These are phyloP conservation scores for Steinernema hermaphroditum DNA, from an alignment of 2,888 invertebrate genomes.

Conservation along the genomic window DNA sequence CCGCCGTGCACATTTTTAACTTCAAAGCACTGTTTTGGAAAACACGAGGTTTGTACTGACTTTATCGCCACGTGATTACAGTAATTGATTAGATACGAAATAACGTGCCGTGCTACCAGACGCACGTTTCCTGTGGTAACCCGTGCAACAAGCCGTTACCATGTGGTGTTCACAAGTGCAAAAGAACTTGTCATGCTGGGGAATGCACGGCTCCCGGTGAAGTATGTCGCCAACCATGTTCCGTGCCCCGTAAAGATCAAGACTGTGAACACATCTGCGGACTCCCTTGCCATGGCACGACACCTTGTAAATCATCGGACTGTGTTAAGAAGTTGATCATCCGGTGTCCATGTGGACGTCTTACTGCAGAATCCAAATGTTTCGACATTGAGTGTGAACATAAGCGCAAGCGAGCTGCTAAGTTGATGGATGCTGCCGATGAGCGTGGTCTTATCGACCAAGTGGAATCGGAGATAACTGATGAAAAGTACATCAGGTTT, in stretches of 20 bases:
- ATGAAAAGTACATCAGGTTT: not conserved
- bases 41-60: conserved; percentile 71
- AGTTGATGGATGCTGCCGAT: not conserved
- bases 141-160: conserved; percentile 80
- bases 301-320: conserved; percentile 74
- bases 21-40: conserved; percentile 81
- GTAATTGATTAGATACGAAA: conserved; percentile 79
- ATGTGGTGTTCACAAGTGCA: conserved; percentile 83
- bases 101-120: conserved; percentile 83
- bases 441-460: not conserved
- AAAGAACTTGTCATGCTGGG: conserved; percentile 78
- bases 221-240: conserved; percentile 75
- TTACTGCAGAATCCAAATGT: not conserved
- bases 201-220: conserved; percentile 70
- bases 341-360: conserved; percentile 1
- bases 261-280: conserved; percentile 84
- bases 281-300: conserved; percentile 78
- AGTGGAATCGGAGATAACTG: not conserved
- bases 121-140: conserved; percentile 85
- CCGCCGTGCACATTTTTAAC: conserved; percentile 85
- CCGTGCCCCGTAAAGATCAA: conserved; percentile 70
- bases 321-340: conserved; percentile 68
- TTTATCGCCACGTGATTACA: too few relatives aligned
- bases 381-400: conserved; percentile 1
- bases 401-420: not conserved